Conservation (phyloP, 2,113 vertebrate species). For the Sinocyclocheilus anshuiensis region DNA sequence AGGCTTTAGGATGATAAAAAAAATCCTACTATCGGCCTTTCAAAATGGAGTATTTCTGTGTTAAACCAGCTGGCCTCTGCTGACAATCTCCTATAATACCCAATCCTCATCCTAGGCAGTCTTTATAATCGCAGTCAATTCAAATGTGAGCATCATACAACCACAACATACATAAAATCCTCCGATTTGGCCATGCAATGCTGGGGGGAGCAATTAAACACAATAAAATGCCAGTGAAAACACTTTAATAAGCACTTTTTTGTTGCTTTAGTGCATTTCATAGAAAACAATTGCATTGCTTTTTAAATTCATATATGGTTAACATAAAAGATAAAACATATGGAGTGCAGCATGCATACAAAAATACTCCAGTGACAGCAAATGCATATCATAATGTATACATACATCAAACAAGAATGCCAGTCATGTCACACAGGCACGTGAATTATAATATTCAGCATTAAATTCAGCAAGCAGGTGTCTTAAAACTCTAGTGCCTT, state of each 20-base stretch:
- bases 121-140: slow-evolving; percentile 17
- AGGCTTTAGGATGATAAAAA: not conserved
- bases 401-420: not conserved
- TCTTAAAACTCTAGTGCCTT: slow-evolving; percentile 1
- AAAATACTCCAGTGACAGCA: slow-evolving; percentile 21
- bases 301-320: not conserved
- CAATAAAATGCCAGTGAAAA: not conserved
- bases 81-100: slow-evolving; percentile 37
- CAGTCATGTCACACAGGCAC: not conserved
- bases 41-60: not conserved
- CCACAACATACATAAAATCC: too few relatives aligned
- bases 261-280: not conserved
- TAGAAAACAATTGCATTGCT: not conserved
- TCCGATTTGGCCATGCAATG: not conserved
- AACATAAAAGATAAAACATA: slow-evolving; percentile 4
- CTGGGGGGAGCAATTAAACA: not conserved
- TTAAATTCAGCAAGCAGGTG: slow-evolving; percentile 21
- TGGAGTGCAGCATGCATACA: slow-evolving; percentile 24
- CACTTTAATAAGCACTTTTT: slow-evolving; percentile 9
- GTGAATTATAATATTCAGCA: slow-evolving; percentile 6
- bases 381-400: not conserved
- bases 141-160: not conserved
- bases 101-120: slow-evolving; percentile 4
- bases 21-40: not conserved
- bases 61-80: not conserved